Percentiles rank a stretch among this genome's conserved stretches.
Conservation (phyloP, 2,113 vertebrate species). For the Sinocyclocheilus maitianheensis region DNA sequence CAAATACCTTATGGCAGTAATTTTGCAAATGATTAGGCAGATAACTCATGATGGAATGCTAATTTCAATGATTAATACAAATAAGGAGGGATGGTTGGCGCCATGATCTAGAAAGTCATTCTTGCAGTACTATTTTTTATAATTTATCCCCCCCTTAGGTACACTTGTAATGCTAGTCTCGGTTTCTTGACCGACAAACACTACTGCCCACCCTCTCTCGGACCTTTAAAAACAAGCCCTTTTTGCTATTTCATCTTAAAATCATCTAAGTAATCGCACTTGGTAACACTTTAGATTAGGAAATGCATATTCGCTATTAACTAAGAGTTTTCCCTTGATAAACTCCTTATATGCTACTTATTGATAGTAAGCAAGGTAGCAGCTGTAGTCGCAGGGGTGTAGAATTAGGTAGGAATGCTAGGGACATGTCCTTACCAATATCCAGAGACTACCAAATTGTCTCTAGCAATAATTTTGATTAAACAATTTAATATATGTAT, state of each 20-base stretch:
- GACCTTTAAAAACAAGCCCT: neutral
- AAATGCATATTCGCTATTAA: too few relatives aligned
- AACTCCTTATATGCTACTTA: too few relatives aligned
- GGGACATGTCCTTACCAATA: too few relatives aligned
- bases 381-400: too few relatives aligned
- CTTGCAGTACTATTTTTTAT: neutral
- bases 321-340: too few relatives aligned
- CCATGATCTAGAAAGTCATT: slow-evolving; percentile 20
- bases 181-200: neutral
- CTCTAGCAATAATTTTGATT: too few relatives aligned
- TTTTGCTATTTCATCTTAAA: neutral
- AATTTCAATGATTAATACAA: slow-evolving; percentile 25
- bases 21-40: slow-evolving; percentile 28
- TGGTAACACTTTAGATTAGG: too few relatives aligned
- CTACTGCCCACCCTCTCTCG: neutral
- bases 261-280: neutral
- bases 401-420: too few relatives aligned
- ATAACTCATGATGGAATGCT: slow-evolving; percentile 16
- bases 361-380: too few relatives aligned
- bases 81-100: slow-evolving; percentile 10
- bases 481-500: too few relatives aligned
- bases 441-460: too few relatives aligned
- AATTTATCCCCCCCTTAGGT: neutral
- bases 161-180: neutral
- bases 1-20: slow-evolving; percentile 32